Conservation (phyloP, 2,113 vertebrate genomes). For the Tachysurus vachellii region DNA sequence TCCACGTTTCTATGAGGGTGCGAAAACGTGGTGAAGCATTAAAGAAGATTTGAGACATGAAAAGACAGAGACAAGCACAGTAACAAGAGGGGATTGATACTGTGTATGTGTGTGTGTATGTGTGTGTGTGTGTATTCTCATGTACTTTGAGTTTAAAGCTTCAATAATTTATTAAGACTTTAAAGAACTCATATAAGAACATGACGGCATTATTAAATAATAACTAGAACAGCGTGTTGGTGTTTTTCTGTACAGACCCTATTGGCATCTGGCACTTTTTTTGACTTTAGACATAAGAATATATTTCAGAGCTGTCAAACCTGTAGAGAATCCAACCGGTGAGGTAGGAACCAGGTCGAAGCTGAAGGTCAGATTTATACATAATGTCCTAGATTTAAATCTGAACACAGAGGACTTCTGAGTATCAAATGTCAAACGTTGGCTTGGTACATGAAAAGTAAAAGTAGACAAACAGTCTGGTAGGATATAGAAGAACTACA, state of each 20-base stretch:
- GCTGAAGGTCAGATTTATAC: conserved; percentile 27
- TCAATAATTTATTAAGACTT: conserved; percentile 66
- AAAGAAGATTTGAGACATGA: conserved; percentile 52
- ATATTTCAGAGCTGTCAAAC: conserved; percentile 6
- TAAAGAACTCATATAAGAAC: conserved; percentile 57
- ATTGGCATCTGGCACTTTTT: conserved; percentile 12
- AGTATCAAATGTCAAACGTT: conserved; percentile 54
- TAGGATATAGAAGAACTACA: conserved; percentile 48
- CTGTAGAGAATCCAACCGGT: not conserved
- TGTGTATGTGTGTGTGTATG: conserved; percentile 26
- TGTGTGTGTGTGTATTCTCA: not conserved
- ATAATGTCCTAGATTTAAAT: conserved; percentile 2
- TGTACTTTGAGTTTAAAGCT: conserved; percentile 35
- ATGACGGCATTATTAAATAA: conserved; percentile 63
- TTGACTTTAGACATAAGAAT: not conserved
- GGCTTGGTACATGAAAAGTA: conserved; percentile 64
- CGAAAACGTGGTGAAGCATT: conserved; percentile 36
- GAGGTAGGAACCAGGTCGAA: not conserved
- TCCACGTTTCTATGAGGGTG: conserved; percentile 4
- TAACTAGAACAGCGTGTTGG: conserved; percentile 39
- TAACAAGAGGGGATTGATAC: conserved; percentile 57
- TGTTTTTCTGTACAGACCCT: not conserved
- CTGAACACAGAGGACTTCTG: conserved; percentile 25
- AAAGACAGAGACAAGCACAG: conserved; percentile 50
- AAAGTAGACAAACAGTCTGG: conserved; percentile 60